These are phyloP conservation scores for Desoria tigrina DNA, from an alignment of 2,888 invertebrate species.

Conservation along the genomic window DNA sequence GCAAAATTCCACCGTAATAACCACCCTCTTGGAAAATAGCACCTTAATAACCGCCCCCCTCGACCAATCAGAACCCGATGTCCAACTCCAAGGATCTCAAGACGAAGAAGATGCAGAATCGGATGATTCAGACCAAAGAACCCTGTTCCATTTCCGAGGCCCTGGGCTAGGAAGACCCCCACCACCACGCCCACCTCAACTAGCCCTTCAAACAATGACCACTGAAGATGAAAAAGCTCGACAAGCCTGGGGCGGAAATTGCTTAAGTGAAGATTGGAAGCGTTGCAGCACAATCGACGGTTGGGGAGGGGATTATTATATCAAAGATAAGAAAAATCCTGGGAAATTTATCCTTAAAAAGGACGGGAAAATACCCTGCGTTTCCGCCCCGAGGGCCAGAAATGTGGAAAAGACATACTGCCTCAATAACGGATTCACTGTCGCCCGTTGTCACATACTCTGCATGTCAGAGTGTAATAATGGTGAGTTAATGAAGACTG, in stretches of 20 bases:
- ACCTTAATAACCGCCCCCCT: too few species aligned
- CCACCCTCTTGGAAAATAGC: too few species aligned
- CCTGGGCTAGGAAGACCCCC: not conserved
- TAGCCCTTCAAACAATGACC: not conserved
- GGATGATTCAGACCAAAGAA: not conserved
- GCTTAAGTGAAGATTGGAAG: slow-evolving; percentile 34
- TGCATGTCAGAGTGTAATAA: slow-evolving; percentile 45
- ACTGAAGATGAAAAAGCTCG: slow-evolving; percentile 33
- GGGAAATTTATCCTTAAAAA: slow-evolving; percentile 20
- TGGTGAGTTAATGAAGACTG: slow-evolving; percentile 7
- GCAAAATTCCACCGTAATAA: too few species aligned
- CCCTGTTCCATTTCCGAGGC: not conserved
- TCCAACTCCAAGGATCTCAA: too few species aligned
- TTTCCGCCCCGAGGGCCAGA: not conserved
- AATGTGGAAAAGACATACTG: slow-evolving; percentile 24
- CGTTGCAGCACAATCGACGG: slow-evolving; percentile 26
- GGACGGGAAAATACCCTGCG: slow-evolving; percentile 22
- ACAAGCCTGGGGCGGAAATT: slow-evolving; percentile 39
- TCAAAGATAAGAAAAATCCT: slow-evolving; percentile 31
- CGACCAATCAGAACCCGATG: too few species aligned
- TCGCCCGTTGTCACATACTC: slow-evolving; percentile 43
- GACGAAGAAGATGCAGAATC: too few species aligned
- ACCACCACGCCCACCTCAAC: not conserved
- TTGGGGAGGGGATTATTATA: slow-evolving; percentile 38
- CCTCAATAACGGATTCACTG: slow-evolving; percentile 37